phyloP scores from a whole-genome alignment of 2,797 vertebrate genomes.

The Coccyzus lansbergi region DNA sequence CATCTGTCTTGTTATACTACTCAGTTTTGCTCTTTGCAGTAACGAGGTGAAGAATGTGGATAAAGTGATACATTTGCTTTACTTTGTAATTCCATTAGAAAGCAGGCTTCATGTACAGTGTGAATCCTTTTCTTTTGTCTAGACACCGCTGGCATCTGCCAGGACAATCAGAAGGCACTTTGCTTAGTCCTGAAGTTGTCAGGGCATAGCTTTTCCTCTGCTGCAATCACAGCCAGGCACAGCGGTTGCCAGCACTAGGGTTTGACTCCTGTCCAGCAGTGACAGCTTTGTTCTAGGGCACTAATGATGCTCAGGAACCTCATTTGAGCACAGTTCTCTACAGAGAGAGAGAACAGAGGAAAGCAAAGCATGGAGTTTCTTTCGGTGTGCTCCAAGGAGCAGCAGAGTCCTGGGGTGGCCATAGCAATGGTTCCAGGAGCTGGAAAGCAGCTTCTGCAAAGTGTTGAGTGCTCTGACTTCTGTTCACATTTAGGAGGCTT shows the following conservation, averaged over 20 bases:
- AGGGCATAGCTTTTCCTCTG: neutral
- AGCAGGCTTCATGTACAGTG: neutral
- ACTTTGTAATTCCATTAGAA: neutral
- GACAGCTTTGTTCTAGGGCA: neutral
- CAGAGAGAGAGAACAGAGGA: neutral
- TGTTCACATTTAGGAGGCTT: neutral
- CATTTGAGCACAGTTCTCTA: neutral
- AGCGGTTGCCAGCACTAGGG: neutral
- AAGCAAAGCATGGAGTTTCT: neutral
- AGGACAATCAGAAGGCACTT: neutral
- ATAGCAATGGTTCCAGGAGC: neutral
- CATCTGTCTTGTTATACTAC: neutral
- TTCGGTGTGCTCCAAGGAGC: neutral
- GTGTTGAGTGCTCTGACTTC: neutral
- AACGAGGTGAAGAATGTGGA: neutral
- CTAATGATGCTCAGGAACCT: neutral
- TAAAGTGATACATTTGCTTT: neutral
- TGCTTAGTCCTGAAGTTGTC: neutral
- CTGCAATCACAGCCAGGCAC: neutral
- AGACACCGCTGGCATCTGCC: neutral
- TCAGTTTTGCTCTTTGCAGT: neutral
- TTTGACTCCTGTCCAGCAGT: neutral
- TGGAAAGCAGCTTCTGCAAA: neutral
- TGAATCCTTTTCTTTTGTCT: neutral
- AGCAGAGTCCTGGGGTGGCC: neutral